Base-by-base conservation (phyloP, 2,797 vertebrate genomes). In the Silurus lanzhouensis region DNA sequence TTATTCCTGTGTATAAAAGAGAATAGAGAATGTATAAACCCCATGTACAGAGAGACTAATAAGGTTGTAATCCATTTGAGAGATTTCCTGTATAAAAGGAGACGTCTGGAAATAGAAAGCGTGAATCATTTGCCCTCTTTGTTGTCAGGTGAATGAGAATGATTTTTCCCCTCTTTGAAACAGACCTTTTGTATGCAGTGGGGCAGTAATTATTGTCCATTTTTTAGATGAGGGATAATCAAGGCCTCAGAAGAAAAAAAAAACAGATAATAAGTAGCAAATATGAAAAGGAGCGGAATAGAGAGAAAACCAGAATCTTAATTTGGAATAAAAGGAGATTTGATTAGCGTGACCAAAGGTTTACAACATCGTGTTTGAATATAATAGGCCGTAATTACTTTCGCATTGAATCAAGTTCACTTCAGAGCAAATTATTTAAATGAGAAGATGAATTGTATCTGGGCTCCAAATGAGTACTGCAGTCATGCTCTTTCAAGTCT, bases 171-270 rank as follows among this genome's bases (percentile, higher is more conserved):
- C 91, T 92, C 92, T 92, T 88, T 63, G 82, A 87, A 90, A 89
- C 91, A 88, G 87, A 88, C 87, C 88, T 94, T 93, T 93, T 92
- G 89, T 92, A 93, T 94, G 92, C 93, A 92, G 90, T 90, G 91
- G 93, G 93, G 91, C 93, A 93, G 93, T 93, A 94, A 94, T 95
- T 94, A 95, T 93, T 94, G 92, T 94, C 94, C 93, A 94, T 94
- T 94, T 95, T 81, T 93, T 91, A 93, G 91, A 91, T 85, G 60
- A 86, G 87, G 91, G 89, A 93, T 95, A 94, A 95, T 95, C 93
- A 95, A 86, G 85, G 91, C 89, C 92, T 94, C 92, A 89, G 93
- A 94, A 90, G 92, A 94, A 94, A 95, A 94, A 92, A 61, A 7
- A 78, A 78, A 78, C 87, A 92, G 92, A 95, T 94, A 94, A 95